phyloP scores from a whole-genome alignment of 2,797 vertebrate species.

The Thripadectes ignobilis region DNA sequence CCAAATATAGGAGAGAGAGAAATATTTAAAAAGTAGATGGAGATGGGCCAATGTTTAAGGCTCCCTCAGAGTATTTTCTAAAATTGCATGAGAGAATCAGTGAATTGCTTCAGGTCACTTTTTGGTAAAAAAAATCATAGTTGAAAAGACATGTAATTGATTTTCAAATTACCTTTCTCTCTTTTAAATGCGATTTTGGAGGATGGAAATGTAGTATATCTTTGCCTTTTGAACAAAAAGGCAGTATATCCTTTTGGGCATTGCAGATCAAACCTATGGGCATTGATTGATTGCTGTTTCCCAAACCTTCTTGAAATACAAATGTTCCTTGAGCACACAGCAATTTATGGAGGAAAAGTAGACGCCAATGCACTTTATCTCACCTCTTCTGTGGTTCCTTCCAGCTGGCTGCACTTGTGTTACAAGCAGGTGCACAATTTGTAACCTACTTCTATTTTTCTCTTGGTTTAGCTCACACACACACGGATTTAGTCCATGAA shows the following conservation, averaged over 20 bases:
- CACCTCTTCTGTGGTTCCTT: neutral
- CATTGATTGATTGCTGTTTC: neutral
- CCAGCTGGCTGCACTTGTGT: neutral
- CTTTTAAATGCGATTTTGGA: neutral
- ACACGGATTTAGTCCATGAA: neutral
- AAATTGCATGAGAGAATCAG: neutral
- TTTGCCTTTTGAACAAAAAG: neutral
- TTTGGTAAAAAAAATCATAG: fast-evolving
- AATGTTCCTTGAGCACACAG: neutral
- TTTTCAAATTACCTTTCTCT: neutral
- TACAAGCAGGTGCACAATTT: neutral
- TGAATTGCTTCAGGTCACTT: neutral
- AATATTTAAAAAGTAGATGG: neutral
- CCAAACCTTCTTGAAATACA: neutral
- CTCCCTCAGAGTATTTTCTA: neutral
- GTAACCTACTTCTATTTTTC: neutral
- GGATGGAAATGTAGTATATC: neutral
- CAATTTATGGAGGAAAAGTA: neutral
- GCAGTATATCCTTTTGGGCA: neutral
- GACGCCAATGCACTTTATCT: neutral
- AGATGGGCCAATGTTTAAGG: neutral
- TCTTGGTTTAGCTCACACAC: neutral
- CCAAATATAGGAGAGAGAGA: neutral
- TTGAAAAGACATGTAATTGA: neutral
- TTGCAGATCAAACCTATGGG: neutral